Evolutionary conservation across 2,797 vertebrate genomes (phyloP).

Genomic region (Syndactyla subalaris): DNA sequence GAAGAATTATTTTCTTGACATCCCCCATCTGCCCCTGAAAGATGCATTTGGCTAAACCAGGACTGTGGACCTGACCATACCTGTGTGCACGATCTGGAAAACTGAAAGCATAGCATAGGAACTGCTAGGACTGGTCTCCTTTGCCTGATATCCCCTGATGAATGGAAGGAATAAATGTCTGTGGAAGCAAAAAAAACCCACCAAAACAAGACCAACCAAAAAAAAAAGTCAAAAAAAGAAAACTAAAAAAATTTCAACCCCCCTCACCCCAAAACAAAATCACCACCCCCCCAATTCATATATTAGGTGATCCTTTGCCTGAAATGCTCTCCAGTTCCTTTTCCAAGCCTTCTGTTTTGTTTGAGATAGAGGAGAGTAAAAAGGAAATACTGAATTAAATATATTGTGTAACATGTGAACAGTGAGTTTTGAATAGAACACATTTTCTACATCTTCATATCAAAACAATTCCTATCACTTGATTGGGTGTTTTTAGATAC

Average conservation of each 20-base stretch:
- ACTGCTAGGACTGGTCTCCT: background rate
- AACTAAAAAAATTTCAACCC: no score
- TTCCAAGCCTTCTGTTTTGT: background rate
- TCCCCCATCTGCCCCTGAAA: accelerated
- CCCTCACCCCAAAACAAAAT: background rate
- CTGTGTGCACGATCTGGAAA: background rate
- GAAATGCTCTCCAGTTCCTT: background rate
- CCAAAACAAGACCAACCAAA: background rate
- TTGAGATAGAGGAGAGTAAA: background rate
- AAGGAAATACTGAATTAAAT: background rate
- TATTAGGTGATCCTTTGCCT: background rate
- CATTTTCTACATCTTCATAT: background rate
- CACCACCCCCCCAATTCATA: accelerated
- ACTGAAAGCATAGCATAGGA: background rate
- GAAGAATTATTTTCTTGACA: background rate
- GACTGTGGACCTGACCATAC: no score
- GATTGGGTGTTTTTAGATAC: background rate
- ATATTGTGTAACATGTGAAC: background rate
- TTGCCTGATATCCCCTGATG: background rate
- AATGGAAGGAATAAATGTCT: background rate
- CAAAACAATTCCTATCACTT: background rate
- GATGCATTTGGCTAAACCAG: background rate
- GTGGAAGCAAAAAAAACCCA: background rate
- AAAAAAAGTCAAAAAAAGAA: background rate
- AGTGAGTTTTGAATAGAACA: background rate